Evolutionary conservation across 2,888 invertebrate genomes (phyloP).

Genomic region (Nomada ruficornis): DNA sequence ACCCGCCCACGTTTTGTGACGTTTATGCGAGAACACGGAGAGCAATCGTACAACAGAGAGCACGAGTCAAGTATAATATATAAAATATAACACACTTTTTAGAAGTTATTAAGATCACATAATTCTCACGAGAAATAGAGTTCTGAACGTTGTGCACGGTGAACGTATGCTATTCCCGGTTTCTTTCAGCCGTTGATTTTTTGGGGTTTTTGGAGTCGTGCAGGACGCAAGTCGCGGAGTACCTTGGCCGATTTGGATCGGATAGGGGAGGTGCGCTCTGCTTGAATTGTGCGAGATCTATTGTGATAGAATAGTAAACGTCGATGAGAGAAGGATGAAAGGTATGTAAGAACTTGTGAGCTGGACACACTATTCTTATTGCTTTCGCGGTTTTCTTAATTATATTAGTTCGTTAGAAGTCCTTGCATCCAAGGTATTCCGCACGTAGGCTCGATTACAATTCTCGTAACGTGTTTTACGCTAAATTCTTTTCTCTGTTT

Average conservation of each 20-base stretch:
- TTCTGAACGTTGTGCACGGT: conserved; percentile 35
- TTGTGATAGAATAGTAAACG: background rate
- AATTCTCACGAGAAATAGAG: conserved; percentile 51
- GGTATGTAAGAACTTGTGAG: background rate
- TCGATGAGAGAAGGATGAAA: background rate
- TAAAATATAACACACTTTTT: conserved; percentile 55
- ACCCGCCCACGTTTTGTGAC: conserved; percentile 3
- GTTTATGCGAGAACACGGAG: conserved; percentile 25
- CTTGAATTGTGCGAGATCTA: background rate
- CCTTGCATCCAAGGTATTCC: conserved; percentile 24
- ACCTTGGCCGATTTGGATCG: conserved; percentile 12
- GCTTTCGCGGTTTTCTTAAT: conserved; percentile 20
- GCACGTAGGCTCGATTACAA: conserved; percentile 29
- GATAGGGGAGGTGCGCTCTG: background rate
- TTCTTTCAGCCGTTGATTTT: background rate
- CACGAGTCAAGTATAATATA: conserved; percentile 30
- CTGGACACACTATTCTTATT: conserved; percentile 21
- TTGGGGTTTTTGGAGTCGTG: background rate
- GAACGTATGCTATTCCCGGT: conserved; percentile 3
- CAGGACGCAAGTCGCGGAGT: conserved; percentile 10
- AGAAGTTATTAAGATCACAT: conserved; percentile 53
- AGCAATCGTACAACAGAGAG: conserved; percentile 19
- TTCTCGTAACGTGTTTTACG: conserved; percentile 2
- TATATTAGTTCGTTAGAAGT: background rate
- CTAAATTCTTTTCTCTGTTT: background rate